Evolutionary conservation across 23 tunicate genomes (phyloP), one percentile per base, ranked within the genome.

Genomic region (Phallusia fumigata): DNA sequence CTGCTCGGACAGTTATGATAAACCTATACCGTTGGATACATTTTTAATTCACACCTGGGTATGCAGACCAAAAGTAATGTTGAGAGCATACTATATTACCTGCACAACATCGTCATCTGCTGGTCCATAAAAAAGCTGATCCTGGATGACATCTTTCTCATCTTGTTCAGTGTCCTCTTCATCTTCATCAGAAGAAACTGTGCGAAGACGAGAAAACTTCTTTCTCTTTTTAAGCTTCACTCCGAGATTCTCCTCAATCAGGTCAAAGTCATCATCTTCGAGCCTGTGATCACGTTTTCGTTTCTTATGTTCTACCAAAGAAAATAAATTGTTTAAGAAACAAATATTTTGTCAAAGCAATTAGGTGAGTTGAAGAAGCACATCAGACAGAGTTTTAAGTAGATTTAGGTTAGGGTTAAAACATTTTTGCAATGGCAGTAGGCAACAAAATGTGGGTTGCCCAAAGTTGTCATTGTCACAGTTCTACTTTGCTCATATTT

Each of bases 171-270:
- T 85, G 21, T 86, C 98, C 33, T 87, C 87, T 75, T 79, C 87
- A 30, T 86, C 93, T 33, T 84, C 90, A 58, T 90, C 99, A 0
- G 91, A 92, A 52, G 91, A 87, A 44, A 84, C 92, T 12, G 92
- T 84, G 33, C 95, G 84, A 40, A 86, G 50, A 16, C 99, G 89
- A 19, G 96, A 86, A 76, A 85, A 86, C 85, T 95, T 95, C 72
- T 95, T 95, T 35, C 91, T 75, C 31, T 88, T 84, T 81, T 96
- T 89, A 15, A 96, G 52, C 73, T 84, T 88, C 0, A 96, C 96
- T 13, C 99, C 99, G 72, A 96, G 83, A 76, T 96, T 96, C 77
- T 96, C 99, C 77, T 96, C 97, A 47, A 96, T 96, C 74, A 96
- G 34, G 74, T 91, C 97, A 36, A 91, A 88, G 73, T 96, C 99